These are phyloP conservation scores for Itoplectis maculator DNA, from an alignment of 2,888 invertebrate species.

Conservation along the genomic window DNA sequence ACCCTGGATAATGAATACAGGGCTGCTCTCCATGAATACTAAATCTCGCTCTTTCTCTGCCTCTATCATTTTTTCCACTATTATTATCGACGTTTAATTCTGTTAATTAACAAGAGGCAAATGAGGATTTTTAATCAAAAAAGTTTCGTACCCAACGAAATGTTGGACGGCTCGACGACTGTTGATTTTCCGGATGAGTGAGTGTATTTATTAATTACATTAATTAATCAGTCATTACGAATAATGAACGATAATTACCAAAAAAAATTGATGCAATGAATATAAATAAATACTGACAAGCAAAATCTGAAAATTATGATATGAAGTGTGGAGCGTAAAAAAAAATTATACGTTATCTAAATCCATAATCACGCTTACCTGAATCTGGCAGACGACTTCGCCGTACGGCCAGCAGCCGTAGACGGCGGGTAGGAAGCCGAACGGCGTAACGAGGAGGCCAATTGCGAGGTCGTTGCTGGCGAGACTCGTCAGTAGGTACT, in stretches of 20 bases:
- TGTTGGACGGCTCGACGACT: neutral
- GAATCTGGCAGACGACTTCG: conserved; percentile 95
- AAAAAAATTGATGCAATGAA: too few relatives aligned
- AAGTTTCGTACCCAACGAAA: neutral
- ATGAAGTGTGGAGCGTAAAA: too few relatives aligned
- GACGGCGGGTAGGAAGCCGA: conserved; percentile 93
- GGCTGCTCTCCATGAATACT: neutral
- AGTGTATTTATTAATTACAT: neutral
- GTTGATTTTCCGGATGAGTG: neutral
- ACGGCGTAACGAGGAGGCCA: conserved; percentile 94
- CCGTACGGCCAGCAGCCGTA: conserved; percentile 97
- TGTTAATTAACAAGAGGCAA: conserved; percentile 12
- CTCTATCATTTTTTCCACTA: neutral
- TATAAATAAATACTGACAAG: neutral
- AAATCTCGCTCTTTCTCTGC: neutral
- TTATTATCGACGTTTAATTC: neutral
- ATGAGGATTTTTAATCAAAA: neutral
- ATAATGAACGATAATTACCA: too few relatives aligned
- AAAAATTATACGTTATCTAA: neutral
- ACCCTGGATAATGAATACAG: conserved; percentile 16
- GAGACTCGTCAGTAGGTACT: conserved; percentile 94
- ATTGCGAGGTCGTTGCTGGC: conserved; percentile 95
- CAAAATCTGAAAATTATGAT: neutral
- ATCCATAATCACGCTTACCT: conserved; percentile 86
- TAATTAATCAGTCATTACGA: neutral